Evolutionary conservation across 2,113 vertebrate species (phyloP), one percentile per base, ranked within the genome.

Genomic region (Vulpes vulpes): DNA sequence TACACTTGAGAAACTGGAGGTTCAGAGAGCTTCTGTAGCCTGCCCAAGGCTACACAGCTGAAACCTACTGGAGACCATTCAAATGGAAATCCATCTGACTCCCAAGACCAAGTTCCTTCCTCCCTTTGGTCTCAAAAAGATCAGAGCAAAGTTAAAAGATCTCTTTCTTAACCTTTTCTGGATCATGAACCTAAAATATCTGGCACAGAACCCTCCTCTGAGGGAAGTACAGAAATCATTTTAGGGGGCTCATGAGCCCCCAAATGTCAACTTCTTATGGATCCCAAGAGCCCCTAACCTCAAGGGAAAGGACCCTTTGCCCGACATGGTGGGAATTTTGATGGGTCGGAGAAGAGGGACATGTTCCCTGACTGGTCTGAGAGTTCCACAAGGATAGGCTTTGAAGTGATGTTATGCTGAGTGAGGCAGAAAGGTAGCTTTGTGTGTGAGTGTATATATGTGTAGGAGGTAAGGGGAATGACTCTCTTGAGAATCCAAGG

Each of bases 71-170:
- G 32, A 85, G 8, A 79, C 4, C 30, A 94, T 80, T 89, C n/a
- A 73, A 90, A 74, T 25, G 38, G 32, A 79, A 97, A 62, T 76
- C n/a, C 14, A 14, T 76, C 22, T 64, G 67, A 92, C 4, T 60
- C 16, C 35, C 59, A 82, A 64, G 57, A 60, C 23, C 81, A 76
- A 83, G 32, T 76, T 60, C 65, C 20, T 87, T 59, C 25, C 19
- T n/a, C 38, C 22, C 32, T 83, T 35, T 85, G n/a, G 32, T 87
- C 57, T 97, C 55, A 92, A 90, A 96, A 96, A 87, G 22, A 88
- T 69, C 64, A 91, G 76, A 97, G 53, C 10, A 71, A 95, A 97
- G 8, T 53, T 67, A 81, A 20, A 64, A 81, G 23, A 67, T 64
- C 8, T 17, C 0, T 32, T 94, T 78, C 19, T 67, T 88, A 82